Evolutionary conservation across 2,888 invertebrate genomes (phyloP).

Genomic region (Siphonodentalium dalli): DNA sequence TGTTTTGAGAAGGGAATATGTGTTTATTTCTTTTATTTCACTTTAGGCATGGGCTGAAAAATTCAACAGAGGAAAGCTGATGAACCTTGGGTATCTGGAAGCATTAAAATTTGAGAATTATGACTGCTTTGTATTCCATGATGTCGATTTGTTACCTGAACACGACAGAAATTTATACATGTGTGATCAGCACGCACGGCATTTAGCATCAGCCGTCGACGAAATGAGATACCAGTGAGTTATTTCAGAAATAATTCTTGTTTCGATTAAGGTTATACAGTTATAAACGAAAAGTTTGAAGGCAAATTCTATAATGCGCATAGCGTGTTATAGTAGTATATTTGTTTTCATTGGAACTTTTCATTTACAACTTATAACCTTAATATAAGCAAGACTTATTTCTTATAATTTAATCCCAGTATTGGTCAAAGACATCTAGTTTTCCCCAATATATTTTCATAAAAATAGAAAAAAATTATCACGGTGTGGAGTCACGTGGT

Average conservation of each 20-base stretch:
- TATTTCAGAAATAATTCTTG: background rate
- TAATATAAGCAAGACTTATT: too few species aligned
- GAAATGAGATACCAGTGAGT: constrained; percentile 67
- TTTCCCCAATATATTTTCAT: too few species aligned
- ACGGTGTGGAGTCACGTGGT: too few species aligned
- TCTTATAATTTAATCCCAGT: too few species aligned
- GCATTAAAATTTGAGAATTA: constrained; percentile 44
- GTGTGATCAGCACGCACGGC: constrained; percentile 63
- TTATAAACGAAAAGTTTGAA: too few species aligned
- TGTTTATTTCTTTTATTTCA: constrained; percentile 9
- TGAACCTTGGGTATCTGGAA: constrained; percentile 60
- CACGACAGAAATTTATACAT: constrained; percentile 65
- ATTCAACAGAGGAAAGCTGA: constrained; percentile 59
- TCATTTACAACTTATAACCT: too few species aligned
- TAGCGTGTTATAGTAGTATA: too few species aligned
- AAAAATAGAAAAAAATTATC: too few species aligned
- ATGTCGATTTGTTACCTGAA: constrained; percentile 67
- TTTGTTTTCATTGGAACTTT: too few species aligned
- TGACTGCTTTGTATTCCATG: constrained; percentile 61
- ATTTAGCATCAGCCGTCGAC: constrained; percentile 65
- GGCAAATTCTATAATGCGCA: too few species aligned
- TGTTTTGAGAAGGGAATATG: background rate
- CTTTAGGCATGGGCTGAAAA: constrained; percentile 47
- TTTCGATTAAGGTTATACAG: background rate
- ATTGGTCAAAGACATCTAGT: too few species aligned